Conservation (phyloP, 1,140 invertebrate species). For the Trichonephila clavipes region DNA sequence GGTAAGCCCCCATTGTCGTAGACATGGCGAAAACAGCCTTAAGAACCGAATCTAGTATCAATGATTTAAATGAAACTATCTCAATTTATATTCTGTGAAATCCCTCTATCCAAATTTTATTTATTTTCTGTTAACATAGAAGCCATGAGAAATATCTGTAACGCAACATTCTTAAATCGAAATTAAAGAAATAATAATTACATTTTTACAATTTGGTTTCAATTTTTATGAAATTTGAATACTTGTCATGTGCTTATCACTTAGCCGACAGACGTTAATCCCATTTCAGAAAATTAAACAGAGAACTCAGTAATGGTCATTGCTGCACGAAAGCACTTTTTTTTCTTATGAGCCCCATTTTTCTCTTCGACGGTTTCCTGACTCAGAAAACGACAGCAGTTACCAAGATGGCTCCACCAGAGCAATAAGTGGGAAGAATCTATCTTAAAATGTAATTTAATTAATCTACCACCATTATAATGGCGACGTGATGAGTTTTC, state of each 20-base stretch:
- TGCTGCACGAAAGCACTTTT: not conserved
- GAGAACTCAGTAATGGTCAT: not conserved
- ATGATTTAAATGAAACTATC: too few species aligned
- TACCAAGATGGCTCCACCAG: not conserved
- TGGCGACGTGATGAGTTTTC: slow-evolving; percentile 40
- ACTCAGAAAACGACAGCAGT: slow-evolving; percentile 21
- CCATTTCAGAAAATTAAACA: slow-evolving; percentile 7
- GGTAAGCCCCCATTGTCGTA: too few species aligned
- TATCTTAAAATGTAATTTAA: slow-evolving; percentile 46
- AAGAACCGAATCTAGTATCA: too few species aligned
- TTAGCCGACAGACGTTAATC: not conserved
- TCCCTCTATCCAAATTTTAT: too few species aligned
- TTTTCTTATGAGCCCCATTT: slow-evolving; percentile 19
- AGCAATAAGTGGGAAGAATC: not conserved
- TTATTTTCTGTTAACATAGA: too few species aligned
- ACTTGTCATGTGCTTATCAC: not conserved
- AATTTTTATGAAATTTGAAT: not conserved
- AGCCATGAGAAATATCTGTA: too few species aligned
- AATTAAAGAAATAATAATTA: too few species aligned
- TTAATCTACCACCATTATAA: slow-evolving; percentile 44
- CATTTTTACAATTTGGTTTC: too few species aligned
- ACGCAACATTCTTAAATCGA: too few species aligned
- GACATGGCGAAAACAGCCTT: too few species aligned
- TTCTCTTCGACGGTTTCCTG: slow-evolving; percentile 3
- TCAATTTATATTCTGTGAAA: too few species aligned